These are phyloP conservation scores for Ligdia adustata DNA, from an alignment of 2,888 invertebrate genomes.

Conservation along the genomic window DNA sequence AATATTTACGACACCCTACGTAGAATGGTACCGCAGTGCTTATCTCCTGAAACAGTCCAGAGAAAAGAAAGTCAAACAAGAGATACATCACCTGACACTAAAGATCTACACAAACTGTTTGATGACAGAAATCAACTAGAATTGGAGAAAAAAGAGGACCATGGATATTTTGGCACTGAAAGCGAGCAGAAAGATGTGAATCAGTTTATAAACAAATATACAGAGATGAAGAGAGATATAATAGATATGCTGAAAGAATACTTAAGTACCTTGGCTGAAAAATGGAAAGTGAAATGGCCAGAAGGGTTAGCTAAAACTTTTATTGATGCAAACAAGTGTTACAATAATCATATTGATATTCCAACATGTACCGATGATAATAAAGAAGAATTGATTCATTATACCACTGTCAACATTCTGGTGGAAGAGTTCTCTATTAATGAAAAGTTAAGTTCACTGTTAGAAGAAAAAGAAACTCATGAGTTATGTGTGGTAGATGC, in stretches of 20 bases:
- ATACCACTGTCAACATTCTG: constrained; percentile 64
- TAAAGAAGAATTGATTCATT: constrained; percentile 61
- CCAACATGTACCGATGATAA: constrained; percentile 68
- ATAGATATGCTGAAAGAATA: constrained; percentile 85
- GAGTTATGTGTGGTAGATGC: constrained; percentile 64
- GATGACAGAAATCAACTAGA: constrained; percentile 67
- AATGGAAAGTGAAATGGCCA: constrained; percentile 88
- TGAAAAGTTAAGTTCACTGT: constrained; percentile 55
- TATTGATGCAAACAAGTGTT: constrained; percentile 84
- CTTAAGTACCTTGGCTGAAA: constrained; percentile 81
- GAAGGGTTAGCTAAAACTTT: constrained; percentile 82
- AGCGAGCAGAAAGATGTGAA: constrained; percentile 86
- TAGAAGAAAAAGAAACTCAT: constrained; percentile 56
- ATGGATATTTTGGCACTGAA: constrained; percentile 87
- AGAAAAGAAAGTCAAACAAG: constrained; percentile 68
- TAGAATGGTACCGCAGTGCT: constrained; percentile 85
- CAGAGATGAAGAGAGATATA: constrained; percentile 82
- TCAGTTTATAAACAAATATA: constrained; percentile 84
- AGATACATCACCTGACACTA: constrained; percentile 85
- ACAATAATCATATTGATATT: constrained; percentile 71
- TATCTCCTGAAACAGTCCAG: constrained; percentile 73
- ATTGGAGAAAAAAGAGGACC: constrained; percentile 40
- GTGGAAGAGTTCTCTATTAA: constrained; percentile 72
- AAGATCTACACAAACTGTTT: constrained; percentile 86
- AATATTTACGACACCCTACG: constrained; percentile 87